Conservation (phyloP, 2,888 invertebrate genomes). For the Rhogogaster chlorosoma region DNA sequence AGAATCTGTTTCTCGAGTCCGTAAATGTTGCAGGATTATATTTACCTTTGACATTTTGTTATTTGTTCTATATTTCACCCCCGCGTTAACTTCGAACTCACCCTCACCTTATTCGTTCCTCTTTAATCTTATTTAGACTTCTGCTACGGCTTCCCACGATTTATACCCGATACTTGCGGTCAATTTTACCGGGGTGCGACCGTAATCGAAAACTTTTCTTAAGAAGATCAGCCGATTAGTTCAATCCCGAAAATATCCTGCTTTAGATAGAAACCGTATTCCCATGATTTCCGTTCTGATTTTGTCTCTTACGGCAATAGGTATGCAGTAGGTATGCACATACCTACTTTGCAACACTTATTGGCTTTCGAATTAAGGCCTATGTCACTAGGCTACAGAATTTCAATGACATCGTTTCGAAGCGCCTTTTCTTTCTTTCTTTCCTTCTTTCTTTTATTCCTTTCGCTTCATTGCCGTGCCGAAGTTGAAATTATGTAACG, state of each 20-base stretch:
- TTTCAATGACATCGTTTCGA: not conserved
- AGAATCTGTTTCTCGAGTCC: not conserved
- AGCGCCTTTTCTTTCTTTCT: not conserved
- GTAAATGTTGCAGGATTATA: not conserved
- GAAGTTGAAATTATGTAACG: not conserved
- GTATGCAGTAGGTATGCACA: too few species aligned
- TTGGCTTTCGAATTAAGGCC: not conserved
- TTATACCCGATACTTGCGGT: not conserved
- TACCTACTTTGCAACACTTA: not conserved
- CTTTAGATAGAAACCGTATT: not conserved
- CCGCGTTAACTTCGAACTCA: not conserved
- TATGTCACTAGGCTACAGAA: not conserved
- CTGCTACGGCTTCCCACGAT: not conserved
- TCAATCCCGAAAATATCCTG: not conserved
- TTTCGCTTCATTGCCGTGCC: not conserved
- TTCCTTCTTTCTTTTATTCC: not conserved
- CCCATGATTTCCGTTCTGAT: not conserved
- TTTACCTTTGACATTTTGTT: not conserved
- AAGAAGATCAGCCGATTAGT: not conserved
- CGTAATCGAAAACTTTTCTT: not conserved
- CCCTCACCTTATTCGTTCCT: not conserved
- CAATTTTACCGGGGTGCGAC: not conserved
- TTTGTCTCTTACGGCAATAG: not conserved
- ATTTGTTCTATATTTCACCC: not conserved
- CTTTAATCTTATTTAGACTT: slow-evolving; percentile 14